These are phyloP conservation scores for Chrysolina haemoptera DNA, from an alignment of 2,888 invertebrate genomes.

Conservation along the genomic window DNA sequence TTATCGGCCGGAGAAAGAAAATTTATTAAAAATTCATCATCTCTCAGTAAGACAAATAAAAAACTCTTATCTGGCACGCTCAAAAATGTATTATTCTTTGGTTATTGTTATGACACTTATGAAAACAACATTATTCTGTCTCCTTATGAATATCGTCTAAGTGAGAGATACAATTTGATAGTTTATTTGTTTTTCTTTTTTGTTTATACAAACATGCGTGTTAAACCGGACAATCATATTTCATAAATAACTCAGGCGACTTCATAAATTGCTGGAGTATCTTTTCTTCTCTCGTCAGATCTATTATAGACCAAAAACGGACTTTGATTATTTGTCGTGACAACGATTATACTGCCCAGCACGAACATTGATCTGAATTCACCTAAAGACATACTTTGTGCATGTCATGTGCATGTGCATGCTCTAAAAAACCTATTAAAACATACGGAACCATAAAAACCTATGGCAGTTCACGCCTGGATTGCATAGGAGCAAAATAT, in stretches of 20 bases:
- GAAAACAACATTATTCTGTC: constrained; percentile 38
- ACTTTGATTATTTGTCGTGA: too few species aligned
- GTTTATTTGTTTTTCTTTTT: constrained; percentile 39
- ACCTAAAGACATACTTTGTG: too few species aligned
- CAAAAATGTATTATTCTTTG: constrained; percentile 33
- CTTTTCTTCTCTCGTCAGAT: background rate
- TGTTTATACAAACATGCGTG: constrained; percentile 42
- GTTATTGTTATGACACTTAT: constrained; percentile 43
- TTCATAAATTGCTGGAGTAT: background rate
- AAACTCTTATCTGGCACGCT: background rate
- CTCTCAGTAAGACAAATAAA: background rate
- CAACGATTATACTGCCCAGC: too few species aligned
- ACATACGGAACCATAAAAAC: too few species aligned
- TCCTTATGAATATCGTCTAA: constrained; percentile 31
- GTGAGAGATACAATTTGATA: constrained; percentile 35
- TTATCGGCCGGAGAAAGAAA: background rate
- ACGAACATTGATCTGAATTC: too few species aligned
- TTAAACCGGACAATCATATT: constrained; percentile 14
- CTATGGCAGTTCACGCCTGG: too few species aligned
- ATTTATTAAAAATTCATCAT: background rate
- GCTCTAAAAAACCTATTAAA: too few species aligned
- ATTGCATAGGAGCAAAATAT: too few species aligned
- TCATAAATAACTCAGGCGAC: constrained; percentile 16
- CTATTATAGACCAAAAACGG: too few species aligned
- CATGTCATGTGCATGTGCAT: too few species aligned